phyloP scores from a whole-genome alignment of 2,797 vertebrate species.

The Gymnothorax reevesii region DNA sequence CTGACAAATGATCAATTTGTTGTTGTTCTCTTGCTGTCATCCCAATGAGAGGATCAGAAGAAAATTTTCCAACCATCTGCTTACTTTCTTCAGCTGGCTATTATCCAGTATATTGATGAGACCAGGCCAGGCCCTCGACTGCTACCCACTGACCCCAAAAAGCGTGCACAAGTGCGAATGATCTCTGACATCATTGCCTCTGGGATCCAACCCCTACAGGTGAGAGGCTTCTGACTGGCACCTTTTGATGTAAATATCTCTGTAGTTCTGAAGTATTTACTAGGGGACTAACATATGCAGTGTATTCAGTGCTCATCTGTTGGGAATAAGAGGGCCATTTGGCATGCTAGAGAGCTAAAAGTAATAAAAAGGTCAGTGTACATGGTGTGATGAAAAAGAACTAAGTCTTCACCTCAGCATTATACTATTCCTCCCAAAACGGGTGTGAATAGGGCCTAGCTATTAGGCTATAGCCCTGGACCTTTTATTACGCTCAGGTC shows the following conservation, averaged over 20 bases:
- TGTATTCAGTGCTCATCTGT: too few relatives aligned
- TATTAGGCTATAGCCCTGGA: too few relatives aligned
- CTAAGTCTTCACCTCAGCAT: too few relatives aligned
- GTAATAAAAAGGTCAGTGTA: too few relatives aligned
- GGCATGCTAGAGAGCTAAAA: too few relatives aligned
- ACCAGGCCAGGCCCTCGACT: constrained; percentile 80
- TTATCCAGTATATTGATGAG: constrained; percentile 95
- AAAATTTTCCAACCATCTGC: background rate
- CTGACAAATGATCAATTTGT: background rate
- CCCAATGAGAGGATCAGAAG: background rate
- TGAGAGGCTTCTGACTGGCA: constrained; percentile 49
- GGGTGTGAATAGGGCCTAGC: too few relatives aligned
- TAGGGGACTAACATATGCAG: background rate
- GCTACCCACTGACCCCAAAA: constrained; percentile 83
- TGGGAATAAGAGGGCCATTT: too few relatives aligned
- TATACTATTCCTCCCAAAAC: too few relatives aligned
- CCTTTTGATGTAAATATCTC: background rate
- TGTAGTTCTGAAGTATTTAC: background rate
- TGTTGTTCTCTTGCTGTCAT: background rate
- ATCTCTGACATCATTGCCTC: constrained; percentile 85
- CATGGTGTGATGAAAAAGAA: too few relatives aligned
- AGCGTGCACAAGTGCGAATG: constrained; percentile 86
- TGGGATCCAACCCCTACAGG: constrained; percentile 96
- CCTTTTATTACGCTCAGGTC: too few relatives aligned
- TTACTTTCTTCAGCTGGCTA: constrained; percentile 79